Evolutionary conservation across 1,140 invertebrate genomes (phyloP), one percentile per base, ranked within the genome.

Genomic region (Heliconius nattereri): DNA sequence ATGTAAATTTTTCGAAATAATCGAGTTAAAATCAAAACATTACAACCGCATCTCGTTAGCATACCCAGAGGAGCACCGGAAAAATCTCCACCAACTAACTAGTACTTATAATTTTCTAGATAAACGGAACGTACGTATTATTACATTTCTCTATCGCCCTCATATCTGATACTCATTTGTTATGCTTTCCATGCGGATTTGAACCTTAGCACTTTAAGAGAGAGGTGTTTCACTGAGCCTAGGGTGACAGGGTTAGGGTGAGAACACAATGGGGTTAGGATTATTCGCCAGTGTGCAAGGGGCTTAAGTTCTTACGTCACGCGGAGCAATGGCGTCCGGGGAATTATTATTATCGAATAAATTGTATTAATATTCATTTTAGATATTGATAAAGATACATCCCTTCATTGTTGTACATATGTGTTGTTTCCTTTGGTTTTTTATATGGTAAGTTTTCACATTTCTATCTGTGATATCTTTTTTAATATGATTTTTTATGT

Each of bases 221-320:
- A 82, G 66, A 71, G 74, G 37, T 49, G 57, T 80, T 19, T 54
- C 45, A 49, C 78, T 75, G 77, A 54, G 79, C 80, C 71, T 87
- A 87, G 87, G 88, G 89, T 90, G 87, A 83, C 75, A 81, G 52
- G 86, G 81, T 71, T 86, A 87, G 90, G 90, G 89, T 89, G 84
- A 73, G 77, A 66, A 84, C 84, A 92, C 90, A 90, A 92, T 90
- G 82, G 86, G 75, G 82, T 84, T 82, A 83, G 89, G 90, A 89
- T 89, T 89, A 89, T 84, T 85, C 82, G 81, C 80, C 80, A 85
- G 85, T 89, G 87, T 89, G 85, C 83, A 89, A 87, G 87, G 88
- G 87, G 90, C 89, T 91, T 91, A 92, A 89, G 86, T 84, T 90
- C 87, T 92, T 89, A 91, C 87, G 87, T 90, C 89, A 91, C 89